phyloP scores from a whole-genome alignment of 1,140 invertebrate species.

The Vollenhovia emeryi region DNA sequence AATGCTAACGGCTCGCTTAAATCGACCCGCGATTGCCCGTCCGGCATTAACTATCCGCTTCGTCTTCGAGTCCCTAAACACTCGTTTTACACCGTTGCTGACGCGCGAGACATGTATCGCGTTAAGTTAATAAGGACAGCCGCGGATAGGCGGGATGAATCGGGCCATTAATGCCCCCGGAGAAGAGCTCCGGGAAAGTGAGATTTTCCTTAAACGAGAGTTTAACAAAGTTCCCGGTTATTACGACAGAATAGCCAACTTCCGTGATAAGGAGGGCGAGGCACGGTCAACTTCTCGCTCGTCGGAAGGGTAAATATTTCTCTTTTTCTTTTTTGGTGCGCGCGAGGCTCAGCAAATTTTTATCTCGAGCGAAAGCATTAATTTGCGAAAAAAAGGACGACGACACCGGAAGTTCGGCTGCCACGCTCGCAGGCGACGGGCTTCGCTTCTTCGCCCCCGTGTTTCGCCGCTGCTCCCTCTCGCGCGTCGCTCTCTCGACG shows the following conservation, averaged over 20 bases:
- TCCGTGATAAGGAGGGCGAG: slow-evolving; percentile 63
- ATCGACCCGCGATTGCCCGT: slow-evolving; percentile 6
- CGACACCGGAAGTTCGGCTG: slow-evolving; percentile 45
- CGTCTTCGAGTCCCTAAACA: slow-evolving; percentile 21
- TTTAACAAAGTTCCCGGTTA: slow-evolving; percentile 74
- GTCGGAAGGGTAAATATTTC: slow-evolving; percentile 66
- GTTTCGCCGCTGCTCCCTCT: not conserved
- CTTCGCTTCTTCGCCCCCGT: not conserved
- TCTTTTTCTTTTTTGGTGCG: slow-evolving; percentile 45
- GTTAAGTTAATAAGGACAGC: slow-evolving; percentile 36
- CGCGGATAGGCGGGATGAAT: slow-evolving; percentile 54
- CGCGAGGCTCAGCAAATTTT: slow-evolving; percentile 66
- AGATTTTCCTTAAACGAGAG: slow-evolving; percentile 71
- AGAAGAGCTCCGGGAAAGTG: slow-evolving; percentile 43
- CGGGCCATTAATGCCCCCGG: slow-evolving; percentile 57
- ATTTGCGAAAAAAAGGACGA: slow-evolving; percentile 59
- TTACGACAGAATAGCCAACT: slow-evolving; percentile 69
- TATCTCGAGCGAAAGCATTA: slow-evolving; percentile 62
- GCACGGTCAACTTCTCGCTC: slow-evolving; percentile 47
- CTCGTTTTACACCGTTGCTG: slow-evolving; percentile 39
- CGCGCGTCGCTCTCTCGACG: slow-evolving; percentile 35
- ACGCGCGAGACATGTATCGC: slow-evolving; percentile 40
- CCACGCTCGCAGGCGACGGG: slow-evolving; percentile 21
- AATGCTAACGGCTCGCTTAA: slow-evolving; percentile 48
- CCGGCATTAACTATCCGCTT: slow-evolving; percentile 10